Conservation (phyloP, 2,797 vertebrate species). For the Ataeniobius toweri region DNA sequence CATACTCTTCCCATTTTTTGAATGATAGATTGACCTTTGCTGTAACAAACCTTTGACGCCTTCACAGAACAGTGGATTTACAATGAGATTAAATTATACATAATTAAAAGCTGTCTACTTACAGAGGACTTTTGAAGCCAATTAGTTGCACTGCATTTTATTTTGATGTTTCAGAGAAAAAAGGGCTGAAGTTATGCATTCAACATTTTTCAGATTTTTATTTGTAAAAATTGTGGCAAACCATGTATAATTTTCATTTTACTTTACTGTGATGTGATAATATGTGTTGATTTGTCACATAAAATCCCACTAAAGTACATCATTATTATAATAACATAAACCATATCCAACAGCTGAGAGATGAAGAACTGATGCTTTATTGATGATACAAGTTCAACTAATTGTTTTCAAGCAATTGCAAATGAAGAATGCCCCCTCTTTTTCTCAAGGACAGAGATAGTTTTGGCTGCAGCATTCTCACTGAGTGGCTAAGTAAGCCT, state of each 20-base stretch:
- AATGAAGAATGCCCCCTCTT: constrained; percentile 35
- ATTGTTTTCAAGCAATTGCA: constrained; percentile 41
- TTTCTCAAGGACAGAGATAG: constrained; percentile 54
- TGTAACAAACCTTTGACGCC: not conserved
- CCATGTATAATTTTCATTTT: not conserved
- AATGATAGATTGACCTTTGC: too few species aligned
- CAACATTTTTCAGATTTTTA: not conserved
- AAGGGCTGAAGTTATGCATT: not conserved
- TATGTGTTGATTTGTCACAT: not conserved
- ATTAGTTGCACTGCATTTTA: too few species aligned
- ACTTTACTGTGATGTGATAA: not conserved
- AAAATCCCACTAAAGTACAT: not conserved
- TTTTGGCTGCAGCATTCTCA: constrained; percentile 52
- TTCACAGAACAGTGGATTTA: not conserved
- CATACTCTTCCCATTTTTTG: not conserved
- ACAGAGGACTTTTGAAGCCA: too few species aligned
- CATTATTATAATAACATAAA: not conserved
- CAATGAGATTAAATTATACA: not conserved
- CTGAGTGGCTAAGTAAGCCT: constrained; percentile 60
- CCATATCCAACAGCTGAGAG: constrained; percentile 20
- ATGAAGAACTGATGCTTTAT: constrained; percentile 28
- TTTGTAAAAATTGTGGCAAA: not conserved
- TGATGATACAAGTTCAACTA: constrained; percentile 38
- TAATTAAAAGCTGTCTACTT: not conserved
- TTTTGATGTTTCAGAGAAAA: not conserved